Conservation (phyloP, 2,888 invertebrate species). For the Sarcophaga variegata region DNA sequence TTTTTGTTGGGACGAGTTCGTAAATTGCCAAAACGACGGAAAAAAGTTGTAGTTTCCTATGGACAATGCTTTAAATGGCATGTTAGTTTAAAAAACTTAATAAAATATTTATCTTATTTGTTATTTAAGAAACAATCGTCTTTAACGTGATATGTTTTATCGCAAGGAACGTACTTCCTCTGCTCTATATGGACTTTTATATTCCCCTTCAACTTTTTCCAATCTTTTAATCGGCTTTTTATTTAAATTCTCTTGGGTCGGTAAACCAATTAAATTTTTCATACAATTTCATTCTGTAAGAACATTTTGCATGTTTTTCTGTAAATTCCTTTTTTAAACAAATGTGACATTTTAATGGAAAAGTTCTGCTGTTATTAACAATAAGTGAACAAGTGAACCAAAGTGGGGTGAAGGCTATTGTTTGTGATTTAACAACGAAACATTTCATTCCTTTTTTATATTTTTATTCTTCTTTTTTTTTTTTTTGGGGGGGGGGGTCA, state of each 20-base stretch:
- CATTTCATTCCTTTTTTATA: background rate
- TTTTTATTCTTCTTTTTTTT: background rate
- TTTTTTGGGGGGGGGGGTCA: no score
- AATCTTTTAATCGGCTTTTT: slow-evolving; percentile 8
- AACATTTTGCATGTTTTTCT: background rate
- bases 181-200: background rate
- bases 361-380: background rate
- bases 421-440: background rate
- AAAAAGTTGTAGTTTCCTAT: no score
- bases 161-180: no score
- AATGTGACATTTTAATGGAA: slow-evolving; percentile 35
- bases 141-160: no score
- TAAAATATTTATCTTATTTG: no score
- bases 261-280: background rate
- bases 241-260: background rate
- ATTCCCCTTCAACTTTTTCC: background rate
- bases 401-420: background rate
- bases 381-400: background rate
- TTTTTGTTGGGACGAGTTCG: no score
- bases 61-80: no score
- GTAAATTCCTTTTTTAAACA: background rate
- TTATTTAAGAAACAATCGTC: no score
- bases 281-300: no score
- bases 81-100: no score
- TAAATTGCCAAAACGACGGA: no score